Conservation (phyloP, 2,888 invertebrate genomes). For the Tethea ocularis region DNA sequence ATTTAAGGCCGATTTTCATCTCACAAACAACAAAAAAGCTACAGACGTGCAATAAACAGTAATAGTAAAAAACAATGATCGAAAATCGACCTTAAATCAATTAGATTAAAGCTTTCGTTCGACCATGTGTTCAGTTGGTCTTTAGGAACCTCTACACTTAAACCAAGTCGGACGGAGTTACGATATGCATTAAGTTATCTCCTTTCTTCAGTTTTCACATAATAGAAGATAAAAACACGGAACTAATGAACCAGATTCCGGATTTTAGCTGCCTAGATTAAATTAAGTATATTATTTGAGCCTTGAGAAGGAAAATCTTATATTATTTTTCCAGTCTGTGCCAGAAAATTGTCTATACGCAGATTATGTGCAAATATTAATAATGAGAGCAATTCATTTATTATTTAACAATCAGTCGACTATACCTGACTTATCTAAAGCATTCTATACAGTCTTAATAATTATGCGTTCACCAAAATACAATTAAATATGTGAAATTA, state of each 20-base stretch:
- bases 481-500: not conserved
- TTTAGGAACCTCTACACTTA: constrained; percentile 8
- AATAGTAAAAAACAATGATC: not conserved
- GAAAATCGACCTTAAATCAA: constrained; percentile 8
- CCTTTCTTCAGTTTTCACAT: constrained; percentile 1
- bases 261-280: constrained; percentile 2
- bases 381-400: constrained; percentile 4
- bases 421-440: not conserved
- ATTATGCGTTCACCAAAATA: not conserved
- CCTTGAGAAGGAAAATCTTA: constrained; percentile 6
- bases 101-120: constrained; percentile 8
- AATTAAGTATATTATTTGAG: constrained; percentile 4
- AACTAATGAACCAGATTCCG: not conserved
- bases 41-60: not conserved
- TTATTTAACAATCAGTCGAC: constrained; percentile 8
- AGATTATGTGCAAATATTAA: not conserved
- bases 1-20: constrained; percentile 5
- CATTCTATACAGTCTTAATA: constrained; percentile 4
- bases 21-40: not conserved
- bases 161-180: constrained; percentile 11
- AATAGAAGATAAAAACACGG: not conserved
- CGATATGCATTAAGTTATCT: constrained; percentile 10
- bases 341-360: not conserved
- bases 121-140: constrained; percentile 5
- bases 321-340: not conserved